A percentile compares a stretch with the other conserved stretches of the same genome.
Evolutionary conservation across 2,888 invertebrate genomes (phyloP).

Genomic region (Gonocerus acuteangulatus): DNA sequence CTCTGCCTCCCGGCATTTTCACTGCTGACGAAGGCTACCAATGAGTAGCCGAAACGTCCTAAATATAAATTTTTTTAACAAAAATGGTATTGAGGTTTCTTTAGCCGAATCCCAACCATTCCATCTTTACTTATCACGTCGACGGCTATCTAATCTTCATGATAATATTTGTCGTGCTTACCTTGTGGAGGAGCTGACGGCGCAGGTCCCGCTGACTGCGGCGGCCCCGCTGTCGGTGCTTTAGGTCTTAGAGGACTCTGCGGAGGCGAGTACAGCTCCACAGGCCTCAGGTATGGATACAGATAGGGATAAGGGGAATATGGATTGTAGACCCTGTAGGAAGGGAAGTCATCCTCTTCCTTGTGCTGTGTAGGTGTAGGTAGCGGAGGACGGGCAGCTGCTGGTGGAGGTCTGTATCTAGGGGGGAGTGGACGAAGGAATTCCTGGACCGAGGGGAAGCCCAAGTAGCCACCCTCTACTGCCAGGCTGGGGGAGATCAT

Average conservation of each 20-base stretch:
- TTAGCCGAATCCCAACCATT: too few species aligned
- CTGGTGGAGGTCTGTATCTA: conserved; percentile 43
- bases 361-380: conserved; percentile 43
- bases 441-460: conserved; percentile 49
- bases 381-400: conserved; percentile 46
- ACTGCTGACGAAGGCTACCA: too few species aligned
- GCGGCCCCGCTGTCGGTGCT: conserved; percentile 42
- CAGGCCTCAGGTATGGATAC: conserved; percentile 34
- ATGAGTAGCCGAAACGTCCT: too few species aligned
- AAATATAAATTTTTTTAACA: too few species aligned
- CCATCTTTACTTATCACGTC: too few species aligned
- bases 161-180: too few species aligned
- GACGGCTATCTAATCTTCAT: too few species aligned
- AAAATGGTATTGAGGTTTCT: too few species aligned
- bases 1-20: too few species aligned
- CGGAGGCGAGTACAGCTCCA: conserved; percentile 41
- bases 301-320: conserved; percentile 45
- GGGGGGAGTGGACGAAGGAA: conserved; percentile 61
- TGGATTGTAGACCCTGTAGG: conserved; percentile 44
- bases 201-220: conserved; percentile 44
- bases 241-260: conserved; percentile 42
- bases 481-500: conserved; percentile 44
- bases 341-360: conserved; percentile 40
- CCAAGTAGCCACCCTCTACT: conserved; percentile 62
- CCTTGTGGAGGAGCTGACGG: conserved; percentile 40